A percentile compares a stretch with the other conserved stretches of the same genome.
Evolutionary conservation across 2,797 vertebrate species (phyloP).

Genomic region (Gymnodraco acuticeps): DNA sequence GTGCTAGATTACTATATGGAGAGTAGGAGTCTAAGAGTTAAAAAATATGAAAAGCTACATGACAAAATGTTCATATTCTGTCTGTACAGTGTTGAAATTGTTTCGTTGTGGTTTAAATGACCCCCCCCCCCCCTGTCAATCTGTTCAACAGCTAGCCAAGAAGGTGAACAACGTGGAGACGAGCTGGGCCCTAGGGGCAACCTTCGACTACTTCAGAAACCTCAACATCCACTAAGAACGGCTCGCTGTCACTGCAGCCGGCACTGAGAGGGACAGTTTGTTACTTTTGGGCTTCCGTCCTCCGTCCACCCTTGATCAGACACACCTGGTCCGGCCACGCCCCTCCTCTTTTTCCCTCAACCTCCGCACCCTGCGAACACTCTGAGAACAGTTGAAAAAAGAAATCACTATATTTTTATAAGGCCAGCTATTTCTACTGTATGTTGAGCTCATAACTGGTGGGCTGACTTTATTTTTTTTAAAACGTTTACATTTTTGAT

Average conservation of each 20-base stretch:
- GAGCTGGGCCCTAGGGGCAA: constrained; percentile 97
- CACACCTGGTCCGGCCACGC: constrained; percentile 48
- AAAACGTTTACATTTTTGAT: constrained; percentile 82
- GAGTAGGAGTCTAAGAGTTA: neutral
- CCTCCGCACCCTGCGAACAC: constrained; percentile 71
- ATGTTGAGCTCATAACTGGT: constrained; percentile 80
- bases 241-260: constrained; percentile 63
- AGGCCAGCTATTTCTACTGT: constrained; percentile 88
- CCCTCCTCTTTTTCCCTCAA: constrained; percentile 42
- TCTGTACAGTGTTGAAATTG: neutral
- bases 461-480: constrained; percentile 77
- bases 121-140: constrained; percentile 25
- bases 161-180: constrained; percentile 99
- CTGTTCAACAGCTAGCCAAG: constrained; percentile 90
- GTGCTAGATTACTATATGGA: neutral
- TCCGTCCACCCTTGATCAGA: constrained; percentile 54
- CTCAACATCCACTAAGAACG: constrained; percentile 88
- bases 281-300: constrained; percentile 70
- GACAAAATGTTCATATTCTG: neutral
- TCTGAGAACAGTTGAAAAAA: constrained; percentile 76
- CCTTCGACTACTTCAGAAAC: constrained; percentile 94
- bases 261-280: constrained; percentile 78
- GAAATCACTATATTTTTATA: constrained; percentile 88
- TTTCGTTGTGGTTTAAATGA: constrained; percentile 24
- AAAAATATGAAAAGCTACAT: constrained; percentile 5